These are phyloP conservation scores for Myotis yumanensis DNA, from an alignment of 2,113 vertebrate genomes.

Conservation along the genomic window DNA sequence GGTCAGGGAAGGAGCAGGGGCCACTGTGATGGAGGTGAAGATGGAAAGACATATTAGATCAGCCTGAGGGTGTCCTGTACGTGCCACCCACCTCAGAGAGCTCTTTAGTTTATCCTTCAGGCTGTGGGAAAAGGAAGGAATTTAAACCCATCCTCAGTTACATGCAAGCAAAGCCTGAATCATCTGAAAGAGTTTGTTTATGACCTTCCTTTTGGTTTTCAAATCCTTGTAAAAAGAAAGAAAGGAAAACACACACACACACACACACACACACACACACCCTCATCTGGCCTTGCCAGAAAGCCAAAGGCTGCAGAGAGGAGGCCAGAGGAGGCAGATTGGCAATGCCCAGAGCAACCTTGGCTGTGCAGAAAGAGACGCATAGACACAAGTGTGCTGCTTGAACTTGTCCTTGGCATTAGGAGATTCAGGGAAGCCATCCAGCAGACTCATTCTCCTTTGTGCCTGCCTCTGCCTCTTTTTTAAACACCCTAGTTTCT, in stretches of 20 bases:
- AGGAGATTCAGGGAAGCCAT: neutral
- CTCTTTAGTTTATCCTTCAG: neutral
- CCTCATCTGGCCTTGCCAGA: conserved; percentile 14
- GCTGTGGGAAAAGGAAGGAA: neutral
- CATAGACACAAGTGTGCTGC: neutral
- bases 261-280: too few species aligned
- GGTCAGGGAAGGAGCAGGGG: neutral
- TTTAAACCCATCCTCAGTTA: neutral
- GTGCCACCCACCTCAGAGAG: neutral
- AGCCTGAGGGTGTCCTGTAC: neutral
- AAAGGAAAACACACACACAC: neutral
- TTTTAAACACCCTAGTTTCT: neutral
- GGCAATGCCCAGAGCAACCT: neutral
- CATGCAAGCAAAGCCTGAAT: neutral
- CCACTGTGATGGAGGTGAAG: neutral
- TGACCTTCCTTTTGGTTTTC: conserved; percentile 21
- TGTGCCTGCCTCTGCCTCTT: neutral
- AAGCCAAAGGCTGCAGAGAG: neutral
- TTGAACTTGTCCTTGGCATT: conserved; percentile 31
- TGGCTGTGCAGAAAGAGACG: neutral
- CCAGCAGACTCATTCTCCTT: neutral
- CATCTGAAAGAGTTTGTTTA: neutral
- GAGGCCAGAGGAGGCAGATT: neutral
- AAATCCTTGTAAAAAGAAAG: conserved; percentile 21
- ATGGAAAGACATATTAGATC: neutral